Base-by-base conservation (phyloP, 2,797 vertebrate genomes). In the Orientallactaga sibirica region DNA sequence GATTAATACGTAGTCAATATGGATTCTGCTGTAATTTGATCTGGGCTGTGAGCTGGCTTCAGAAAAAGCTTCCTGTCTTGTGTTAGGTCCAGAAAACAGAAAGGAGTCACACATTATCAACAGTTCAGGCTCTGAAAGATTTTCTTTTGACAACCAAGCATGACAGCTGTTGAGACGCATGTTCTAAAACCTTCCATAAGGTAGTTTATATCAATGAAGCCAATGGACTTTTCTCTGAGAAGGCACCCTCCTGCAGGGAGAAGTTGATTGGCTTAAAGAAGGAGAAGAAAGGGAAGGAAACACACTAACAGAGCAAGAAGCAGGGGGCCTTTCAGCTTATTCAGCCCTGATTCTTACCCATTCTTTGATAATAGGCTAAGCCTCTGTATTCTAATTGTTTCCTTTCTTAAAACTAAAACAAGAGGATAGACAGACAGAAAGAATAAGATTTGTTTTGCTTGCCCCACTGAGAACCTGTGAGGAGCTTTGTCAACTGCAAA, bases 21-120 rank as follows among this genome's bases (percentile, higher is more conserved):
- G 29, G 58, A 92, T 94, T 87, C 92, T 86, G 58, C 74, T 68
- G 61, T 89, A 86, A 93, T 89, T 95, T 96, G 64, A 85, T 95
- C 66, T 78, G 92, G 58, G 43, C 66, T 87, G 87, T 78, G 85
- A 79, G 76, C 29, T 92, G 84, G 62, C 52, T 91, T 68, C 64
- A 75, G 68, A 92, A 77, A 94, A 90, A 87, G 84, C 88, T 86
- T 88, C 55, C 33, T 58, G 90, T 81, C 82, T 82, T 85, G 58
- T 86, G 41, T 64, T 86, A 92, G 29, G 37, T 84, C 62, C 20
- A 90, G 78, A 91, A 93, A 86, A 82, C 48, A 92, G 73, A 93
- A 88, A 93, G 71, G 43, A 84, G 22, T 80, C 74, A 78, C 88
- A 86, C 4, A 66, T 92, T 74, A 91, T 64, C 64, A 29, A 95